Percentiles rank a stretch among this genome's conserved stretches.
phyloP scores from a whole-genome alignment of 2,888 invertebrate species.

The Caenorhabditis sp. region DNA sequence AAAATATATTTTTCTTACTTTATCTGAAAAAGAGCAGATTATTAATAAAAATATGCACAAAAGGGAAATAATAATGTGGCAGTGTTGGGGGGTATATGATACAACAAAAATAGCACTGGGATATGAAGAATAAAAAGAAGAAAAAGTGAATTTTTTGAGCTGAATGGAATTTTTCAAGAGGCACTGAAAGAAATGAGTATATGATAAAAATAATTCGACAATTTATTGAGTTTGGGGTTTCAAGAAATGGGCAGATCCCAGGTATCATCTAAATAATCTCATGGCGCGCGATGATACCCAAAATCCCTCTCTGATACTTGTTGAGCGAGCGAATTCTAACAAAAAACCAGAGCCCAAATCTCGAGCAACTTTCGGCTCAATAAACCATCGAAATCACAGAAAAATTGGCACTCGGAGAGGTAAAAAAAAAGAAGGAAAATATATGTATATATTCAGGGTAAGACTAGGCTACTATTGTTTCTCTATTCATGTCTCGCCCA shows the following conservation, averaged over 20 bases:
- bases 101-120: neutral
- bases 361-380: neutral
- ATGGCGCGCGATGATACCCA: constrained; percentile 32
- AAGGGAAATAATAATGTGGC: neutral
- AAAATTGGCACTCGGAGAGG: constrained; percentile 32
- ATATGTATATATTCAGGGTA: neutral
- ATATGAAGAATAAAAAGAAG: neutral
- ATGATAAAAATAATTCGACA: neutral
- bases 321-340: neutral
- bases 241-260: neutral
- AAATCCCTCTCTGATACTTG: neutral
- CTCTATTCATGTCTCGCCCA: constrained; percentile 54
- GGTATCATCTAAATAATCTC: neutral
- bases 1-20: neutral
- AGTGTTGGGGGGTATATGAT: neutral
- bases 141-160: constrained; percentile 1
- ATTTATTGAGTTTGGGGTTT: neutral
- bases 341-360: neutral
- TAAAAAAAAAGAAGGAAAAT: constrained; percentile 3
- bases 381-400: constrained; percentile 4
- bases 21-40: neutral
- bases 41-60: neutral
- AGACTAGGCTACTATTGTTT: neutral
- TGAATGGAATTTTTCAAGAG: neutral
- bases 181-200: neutral